Evolutionary conservation across 2,888 invertebrate species (phyloP).

Genomic region (Dryomyza anilis): DNA sequence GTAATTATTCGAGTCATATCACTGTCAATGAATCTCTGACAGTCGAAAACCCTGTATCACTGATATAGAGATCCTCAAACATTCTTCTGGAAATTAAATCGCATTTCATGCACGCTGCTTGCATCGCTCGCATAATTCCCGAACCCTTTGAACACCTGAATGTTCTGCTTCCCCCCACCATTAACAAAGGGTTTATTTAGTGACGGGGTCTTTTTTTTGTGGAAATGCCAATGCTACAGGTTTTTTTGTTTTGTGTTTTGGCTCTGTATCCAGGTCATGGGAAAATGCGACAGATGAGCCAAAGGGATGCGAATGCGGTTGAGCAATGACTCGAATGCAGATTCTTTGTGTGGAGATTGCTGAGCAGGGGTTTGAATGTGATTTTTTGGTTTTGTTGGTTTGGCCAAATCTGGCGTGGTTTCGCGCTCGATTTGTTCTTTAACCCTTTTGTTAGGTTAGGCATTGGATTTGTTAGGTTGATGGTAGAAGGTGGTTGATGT

Average conservation of each 20-base stretch:
- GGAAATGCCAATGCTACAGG: slow-evolving; percentile 11
- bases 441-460: not conserved
- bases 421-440: not conserved
- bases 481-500: no score
- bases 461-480: no score
- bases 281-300: slow-evolving; percentile 9
- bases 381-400: not conserved
- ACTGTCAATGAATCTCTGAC: no score
- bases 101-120: not conserved
- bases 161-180: no score
- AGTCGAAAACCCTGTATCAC: no score
- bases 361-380: not conserved
- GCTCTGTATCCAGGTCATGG: not conserved
- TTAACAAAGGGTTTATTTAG: no score
- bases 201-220: no score
- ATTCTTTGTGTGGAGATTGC: not conserved
- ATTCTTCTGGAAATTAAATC: not conserved
- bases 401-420: not conserved
- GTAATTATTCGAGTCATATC: no score
- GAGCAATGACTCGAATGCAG: no score
- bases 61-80: no score
- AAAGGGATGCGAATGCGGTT: not conserved
- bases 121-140: not conserved
- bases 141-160: not conserved
- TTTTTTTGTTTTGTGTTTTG: not conserved